phyloP scores from a whole-genome alignment of 1,140 invertebrate genomes.

The Hyphantria cunea region DNA sequence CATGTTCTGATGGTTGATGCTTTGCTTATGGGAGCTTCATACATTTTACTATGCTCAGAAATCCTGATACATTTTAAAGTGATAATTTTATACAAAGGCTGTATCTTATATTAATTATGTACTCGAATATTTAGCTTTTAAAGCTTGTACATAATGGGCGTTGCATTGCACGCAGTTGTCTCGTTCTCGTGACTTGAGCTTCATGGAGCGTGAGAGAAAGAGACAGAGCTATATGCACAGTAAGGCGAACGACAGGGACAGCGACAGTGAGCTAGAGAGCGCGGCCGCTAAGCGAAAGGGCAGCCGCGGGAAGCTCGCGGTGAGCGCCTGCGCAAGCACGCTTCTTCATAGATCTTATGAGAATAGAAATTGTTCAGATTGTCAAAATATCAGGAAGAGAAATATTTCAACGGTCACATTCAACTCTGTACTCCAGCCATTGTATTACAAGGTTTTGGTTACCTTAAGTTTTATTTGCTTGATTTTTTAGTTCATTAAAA shows the following conservation, averaged over 20 bases:
- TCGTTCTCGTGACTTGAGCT: conserved; percentile 70
- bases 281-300: conserved; percentile 80
- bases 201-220: conserved; percentile 73
- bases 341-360: conserved; percentile 35
- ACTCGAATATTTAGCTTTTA: background rate
- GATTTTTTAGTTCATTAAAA: background rate
- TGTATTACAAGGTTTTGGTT: conserved; percentile 1
- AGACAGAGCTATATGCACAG: conserved; percentile 75
- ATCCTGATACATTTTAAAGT: conserved; percentile 7
- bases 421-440: background rate
- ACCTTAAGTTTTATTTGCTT: background rate
- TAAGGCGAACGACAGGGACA: conserved; percentile 77
- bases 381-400: background rate
- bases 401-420: conserved; percentile 3
- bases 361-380: conserved; percentile 18
- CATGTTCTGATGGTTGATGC: conserved; percentile 20
- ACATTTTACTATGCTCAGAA: conserved; percentile 16
- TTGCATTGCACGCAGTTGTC: conserved; percentile 72
- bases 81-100: conserved; percentile 12
- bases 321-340: conserved; percentile 59
- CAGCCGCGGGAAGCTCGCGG: conserved; percentile 80
- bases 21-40: conserved; percentile 23
- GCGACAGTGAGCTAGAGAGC: conserved; percentile 83
- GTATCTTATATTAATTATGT: conserved; percentile 12
- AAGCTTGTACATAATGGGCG: conserved; percentile 43